A percentile compares a stretch with the other conserved stretches of the same genome.
Conservation (phyloP, 2,797 vertebrate species). For the Erpetoichthys calabaricus region DNA sequence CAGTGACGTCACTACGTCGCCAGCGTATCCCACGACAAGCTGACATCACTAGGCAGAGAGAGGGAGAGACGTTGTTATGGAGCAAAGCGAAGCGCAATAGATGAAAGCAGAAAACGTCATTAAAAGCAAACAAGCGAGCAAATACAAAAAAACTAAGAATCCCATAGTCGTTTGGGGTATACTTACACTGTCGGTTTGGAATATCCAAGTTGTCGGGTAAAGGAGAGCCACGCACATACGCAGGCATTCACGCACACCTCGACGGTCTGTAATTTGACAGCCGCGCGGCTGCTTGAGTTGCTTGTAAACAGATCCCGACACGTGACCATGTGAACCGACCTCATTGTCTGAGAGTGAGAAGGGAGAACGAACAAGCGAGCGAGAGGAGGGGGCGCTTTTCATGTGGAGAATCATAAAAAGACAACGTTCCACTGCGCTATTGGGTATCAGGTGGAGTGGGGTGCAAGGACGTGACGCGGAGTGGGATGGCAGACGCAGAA, state of each 20-base stretch:
- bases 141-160: too few species aligned
- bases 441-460: slow-evolving; percentile 29
- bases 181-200: too few species aligned
- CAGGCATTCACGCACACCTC: too few species aligned
- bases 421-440: slow-evolving; percentile 6
- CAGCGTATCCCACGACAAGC: slow-evolving; percentile 53
- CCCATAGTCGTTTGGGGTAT: too few species aligned
- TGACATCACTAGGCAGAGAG: slow-evolving; percentile 9
- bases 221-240: too few species aligned
- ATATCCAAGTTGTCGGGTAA: too few species aligned
- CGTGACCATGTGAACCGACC: slow-evolving; percentile 52
- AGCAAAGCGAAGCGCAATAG: slow-evolving; percentile 4
- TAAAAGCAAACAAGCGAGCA: background rate
- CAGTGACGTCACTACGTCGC: slow-evolving; percentile 19
- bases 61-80: slow-evolving; percentile 15
- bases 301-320: slow-evolving; percentile 79
- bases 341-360: slow-evolving; percentile 30
- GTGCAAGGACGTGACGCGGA: slow-evolving; percentile 16
- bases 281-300: slow-evolving; percentile 10
- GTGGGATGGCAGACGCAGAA: slow-evolving; percentile 16
- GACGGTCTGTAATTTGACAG: too few species aligned
- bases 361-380: slow-evolving; percentile 15
- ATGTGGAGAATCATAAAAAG: too few species aligned
- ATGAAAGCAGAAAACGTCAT: background rate
- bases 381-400: background rate